Base-by-base conservation (phyloP, 2,888 invertebrate genomes). In the Cylindroiulus punctatus region DNA sequence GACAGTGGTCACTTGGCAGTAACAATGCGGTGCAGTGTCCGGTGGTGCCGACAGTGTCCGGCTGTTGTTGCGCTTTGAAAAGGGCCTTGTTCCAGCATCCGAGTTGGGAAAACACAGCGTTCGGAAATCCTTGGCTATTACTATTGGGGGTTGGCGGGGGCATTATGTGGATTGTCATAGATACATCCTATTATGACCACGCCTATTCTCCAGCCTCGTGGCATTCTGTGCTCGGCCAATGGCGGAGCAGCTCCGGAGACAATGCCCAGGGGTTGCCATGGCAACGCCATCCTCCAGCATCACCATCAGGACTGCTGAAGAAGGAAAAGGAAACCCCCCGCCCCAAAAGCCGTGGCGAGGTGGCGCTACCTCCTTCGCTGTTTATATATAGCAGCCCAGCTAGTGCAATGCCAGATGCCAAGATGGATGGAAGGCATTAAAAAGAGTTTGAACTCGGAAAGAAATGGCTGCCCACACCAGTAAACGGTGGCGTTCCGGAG, bases 81-180 rank as follows among this genome's bases (percentile, higher is more conserved):
- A 57, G 57, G 57, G 57, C 57, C 57, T 57, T 57, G 57, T 57
- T 22, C 57, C 57, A 57, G 57, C 57, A 57, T 57, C 57, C 57
- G 57, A 57, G 57, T 57, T 57, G 57, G 19, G 57, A 57, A 57
- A 57, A 57, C 57, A 57, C 57, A 57, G 57, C 57, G 19, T 17
- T 57, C 57, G 57, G n/a, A 57, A 57, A 57, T 57, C 57, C 57
- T 57, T 57, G 57, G 57, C 57, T 57, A 57, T 57, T 57, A 57
- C 57, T 57, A 57, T 57, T 19, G 57, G 57, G 57, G 57, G 57
- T 57, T 57, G 57, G 57, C 57, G 57, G 57, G 57, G 57, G 57
- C 57, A 57, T 57, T 57, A 57, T 57, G 57, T 57, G 57, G 57
- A 57, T 57, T 57, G 57, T 57, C 57, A 57, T 57, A 57, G 57